Evolutionary conservation across 2,113 vertebrate genomes (phyloP).

Genomic region (Nibea coibor): DNA sequence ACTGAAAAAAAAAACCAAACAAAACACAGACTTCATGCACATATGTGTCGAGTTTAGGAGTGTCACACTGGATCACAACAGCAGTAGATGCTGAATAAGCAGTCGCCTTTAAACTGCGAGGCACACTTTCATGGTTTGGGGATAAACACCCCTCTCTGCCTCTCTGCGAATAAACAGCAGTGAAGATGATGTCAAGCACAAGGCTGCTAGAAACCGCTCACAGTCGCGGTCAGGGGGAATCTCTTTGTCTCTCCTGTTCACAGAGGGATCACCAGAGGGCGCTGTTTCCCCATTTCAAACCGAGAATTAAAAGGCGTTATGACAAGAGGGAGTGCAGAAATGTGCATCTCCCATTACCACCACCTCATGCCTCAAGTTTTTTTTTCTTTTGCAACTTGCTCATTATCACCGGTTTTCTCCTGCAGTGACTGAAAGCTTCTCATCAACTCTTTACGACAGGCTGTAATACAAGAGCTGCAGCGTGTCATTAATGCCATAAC

Average conservation of each 20-base stretch:
- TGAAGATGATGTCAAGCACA: constrained; percentile 48
- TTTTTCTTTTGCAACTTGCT: constrained; percentile 5
- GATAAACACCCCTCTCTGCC: background rate
- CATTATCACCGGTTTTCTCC: background rate
- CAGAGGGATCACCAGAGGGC: constrained; percentile 51
- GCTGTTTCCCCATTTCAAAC: constrained; percentile 40
- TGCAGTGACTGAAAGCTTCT: background rate
- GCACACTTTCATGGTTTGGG: background rate
- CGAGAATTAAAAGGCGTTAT: background rate
- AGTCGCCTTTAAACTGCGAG: background rate
- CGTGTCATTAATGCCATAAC: constrained; percentile 42
- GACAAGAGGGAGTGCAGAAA: constrained; percentile 11
- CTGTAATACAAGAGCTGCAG: constrained; percentile 37
- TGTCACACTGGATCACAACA: background rate
- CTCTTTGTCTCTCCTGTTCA: constrained; percentile 56
- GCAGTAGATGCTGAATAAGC: background rate
- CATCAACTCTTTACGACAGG: constrained; percentile 40
- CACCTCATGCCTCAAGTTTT: constrained; percentile 15
- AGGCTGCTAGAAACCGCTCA: constrained; percentile 39
- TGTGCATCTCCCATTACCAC: background rate
- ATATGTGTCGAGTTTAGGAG: background rate
- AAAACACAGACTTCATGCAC: background rate
- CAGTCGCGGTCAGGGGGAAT: constrained; percentile 11
- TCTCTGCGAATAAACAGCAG: constrained; percentile 21
- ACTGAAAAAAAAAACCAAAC: constrained; percentile 2